phyloP scores from a whole-genome alignment of 2,888 invertebrate species.

The Plebejus anna region DNA sequence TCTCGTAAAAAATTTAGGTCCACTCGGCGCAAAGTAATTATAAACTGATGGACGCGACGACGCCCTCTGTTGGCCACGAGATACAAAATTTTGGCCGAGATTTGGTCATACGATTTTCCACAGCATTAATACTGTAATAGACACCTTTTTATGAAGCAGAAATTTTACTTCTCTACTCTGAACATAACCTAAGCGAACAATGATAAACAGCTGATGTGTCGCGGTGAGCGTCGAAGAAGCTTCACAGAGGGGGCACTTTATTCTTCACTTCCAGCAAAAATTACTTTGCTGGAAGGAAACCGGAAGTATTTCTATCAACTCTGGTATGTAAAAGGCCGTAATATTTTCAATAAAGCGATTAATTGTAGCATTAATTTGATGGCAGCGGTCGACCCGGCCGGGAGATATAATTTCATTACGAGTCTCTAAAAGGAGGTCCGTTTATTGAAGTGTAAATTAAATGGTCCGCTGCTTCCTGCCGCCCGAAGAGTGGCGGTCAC shows the following conservation, averaged over 20 bases:
- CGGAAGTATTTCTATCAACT: constrained; percentile 4
- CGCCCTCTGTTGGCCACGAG: too few relatives aligned
- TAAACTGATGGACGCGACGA: too few relatives aligned
- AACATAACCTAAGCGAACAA: background rate
- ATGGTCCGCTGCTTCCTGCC: background rate
- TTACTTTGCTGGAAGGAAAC: background rate
- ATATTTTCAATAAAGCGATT: constrained; percentile 5
- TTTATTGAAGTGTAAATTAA: constrained; percentile 15
- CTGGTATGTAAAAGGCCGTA: background rate
- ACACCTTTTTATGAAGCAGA: too few relatives aligned
- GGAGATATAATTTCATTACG: background rate
- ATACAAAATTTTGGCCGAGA: too few relatives aligned
- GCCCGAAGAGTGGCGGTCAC: background rate
- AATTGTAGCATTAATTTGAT: background rate
- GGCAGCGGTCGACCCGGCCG: background rate
- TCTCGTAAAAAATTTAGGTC: too few relatives aligned
- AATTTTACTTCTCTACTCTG: background rate
- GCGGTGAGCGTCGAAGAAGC: background rate
- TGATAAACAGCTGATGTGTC: background rate
- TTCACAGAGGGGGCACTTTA: too few relatives aligned
- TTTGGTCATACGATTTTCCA: too few relatives aligned
- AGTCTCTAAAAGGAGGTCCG: background rate
- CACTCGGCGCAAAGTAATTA: too few relatives aligned
- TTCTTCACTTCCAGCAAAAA: background rate
- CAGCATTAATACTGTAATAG: too few relatives aligned